Conservation (phyloP, 2,888 invertebrate species). For the Lasioglossum morio region DNA sequence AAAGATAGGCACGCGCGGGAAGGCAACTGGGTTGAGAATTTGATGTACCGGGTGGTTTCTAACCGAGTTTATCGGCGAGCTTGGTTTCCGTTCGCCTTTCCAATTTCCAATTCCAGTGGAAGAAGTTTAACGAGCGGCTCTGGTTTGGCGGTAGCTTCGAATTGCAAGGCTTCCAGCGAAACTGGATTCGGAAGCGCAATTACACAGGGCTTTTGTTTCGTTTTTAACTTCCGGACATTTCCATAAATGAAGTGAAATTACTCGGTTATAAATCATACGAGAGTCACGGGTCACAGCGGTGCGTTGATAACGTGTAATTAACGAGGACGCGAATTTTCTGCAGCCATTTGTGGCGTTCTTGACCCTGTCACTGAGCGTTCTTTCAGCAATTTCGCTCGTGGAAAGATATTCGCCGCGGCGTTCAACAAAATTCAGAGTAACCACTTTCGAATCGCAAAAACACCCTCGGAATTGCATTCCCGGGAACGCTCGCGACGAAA, state of each 20-base stretch:
- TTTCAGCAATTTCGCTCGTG: background rate
- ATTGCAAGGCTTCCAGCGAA: background rate
- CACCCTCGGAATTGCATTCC: conserved; percentile 7
- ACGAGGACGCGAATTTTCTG: background rate
- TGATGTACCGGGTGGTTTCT: background rate
- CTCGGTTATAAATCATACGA: background rate
- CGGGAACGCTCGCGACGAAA: conserved; percentile 28
- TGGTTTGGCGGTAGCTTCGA: background rate
- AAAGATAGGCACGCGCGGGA: background rate
- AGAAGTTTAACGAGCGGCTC: background rate
- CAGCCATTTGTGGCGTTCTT: background rate
- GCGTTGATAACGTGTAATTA: background rate
- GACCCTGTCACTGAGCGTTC: background rate
- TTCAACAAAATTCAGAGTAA: background rate
- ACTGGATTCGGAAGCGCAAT: background rate
- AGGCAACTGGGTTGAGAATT: background rate
- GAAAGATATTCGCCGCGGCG: background rate
- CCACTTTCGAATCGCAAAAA: conserved; percentile 1
- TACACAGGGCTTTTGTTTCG: background rate
- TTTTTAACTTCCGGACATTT: background rate
- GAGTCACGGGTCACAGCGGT: background rate
- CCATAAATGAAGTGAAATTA: background rate
- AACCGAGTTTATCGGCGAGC: background rate
- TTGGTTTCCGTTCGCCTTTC: background rate
- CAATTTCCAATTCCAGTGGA: background rate